Evolutionary conservation across 2,888 invertebrate genomes (phyloP), one percentile per base, ranked within the genome.

Genomic region (Perizoma affinitatum): DNA sequence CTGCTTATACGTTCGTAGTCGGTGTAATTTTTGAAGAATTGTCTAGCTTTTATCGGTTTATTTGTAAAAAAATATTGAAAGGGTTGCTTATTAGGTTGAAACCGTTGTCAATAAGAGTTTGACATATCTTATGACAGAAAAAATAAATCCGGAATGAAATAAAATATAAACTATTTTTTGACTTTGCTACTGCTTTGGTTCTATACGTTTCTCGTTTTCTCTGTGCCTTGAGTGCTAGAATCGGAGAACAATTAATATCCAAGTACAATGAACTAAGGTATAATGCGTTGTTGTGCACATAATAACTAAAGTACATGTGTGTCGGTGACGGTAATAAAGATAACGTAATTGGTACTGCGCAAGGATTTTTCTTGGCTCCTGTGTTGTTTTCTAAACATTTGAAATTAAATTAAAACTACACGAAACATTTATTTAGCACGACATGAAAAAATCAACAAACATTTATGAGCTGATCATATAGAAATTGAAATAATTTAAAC

Each of bases 241-340:
- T 54, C 43, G 7, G 34, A 55, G 65, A 58, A 51, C 50, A 49
- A 49, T 52, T 41, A 22, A 22, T 22, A 49, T 47, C 36, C n/a
- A 46, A 35, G 67, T 61, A 79, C 81, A 78, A 78, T 78, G 78
- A 80, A 80, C 80, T 65, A 65, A 66, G 63, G 64, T 69, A 66
- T 71, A 68, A 63, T 67, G 61, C 61, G 45, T 48, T 66, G 54
- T 65, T 67, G 57, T 56, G 33, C 44, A 49, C 44, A 56, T 45
- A 57, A 44, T 70, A 61, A 60, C 59, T 53, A 43, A 51, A 49
- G 65, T 57, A 55, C 61, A 61, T 55, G 42, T 47, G 51, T 54
- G n/a, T 40, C 54, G 5, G 46, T 47, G 33, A 41, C 40, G 48
- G 63, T 46, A 45, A 67, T 70, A 61, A 67, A 71, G 72, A 74